Percentiles rank a stretch among this genome's conserved stretches.
Evolutionary conservation across 2,113 vertebrate species (phyloP).

Genomic region (Lepidothrix coronata): DNA sequence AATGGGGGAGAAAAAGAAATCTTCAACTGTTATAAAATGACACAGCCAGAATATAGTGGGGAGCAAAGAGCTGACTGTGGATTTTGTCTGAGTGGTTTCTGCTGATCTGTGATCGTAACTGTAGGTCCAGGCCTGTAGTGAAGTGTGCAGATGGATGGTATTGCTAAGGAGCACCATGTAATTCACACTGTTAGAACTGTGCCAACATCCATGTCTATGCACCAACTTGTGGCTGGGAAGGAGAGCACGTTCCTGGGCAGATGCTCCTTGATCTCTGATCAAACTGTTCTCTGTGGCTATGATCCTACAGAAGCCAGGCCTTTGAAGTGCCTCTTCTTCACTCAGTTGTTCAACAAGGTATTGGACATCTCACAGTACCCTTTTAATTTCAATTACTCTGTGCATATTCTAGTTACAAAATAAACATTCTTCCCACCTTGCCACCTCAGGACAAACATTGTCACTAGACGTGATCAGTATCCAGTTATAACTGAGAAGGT

Average conservation of each 20-base stretch:
- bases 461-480: background rate
- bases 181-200: background rate
- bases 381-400: background rate
- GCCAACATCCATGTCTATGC: background rate
- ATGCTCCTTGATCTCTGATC: background rate
- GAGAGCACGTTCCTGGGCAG: background rate
- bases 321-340: background rate
- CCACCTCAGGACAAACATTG: background rate
- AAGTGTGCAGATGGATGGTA: background rate
- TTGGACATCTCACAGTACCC: background rate
- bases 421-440: accelerated
- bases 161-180: background rate
- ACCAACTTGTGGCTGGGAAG: background rate
- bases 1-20: background rate
- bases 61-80: background rate
- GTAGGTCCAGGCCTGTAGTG: background rate
- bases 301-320: background rate
- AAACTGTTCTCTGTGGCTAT: background rate
- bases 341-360: background rate
- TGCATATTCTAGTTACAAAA: background rate
- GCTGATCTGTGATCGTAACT: background rate
- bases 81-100: background rate
- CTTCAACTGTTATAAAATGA: background rate
- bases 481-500: background rate
- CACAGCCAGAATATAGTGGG: background rate